Base-by-base conservation (phyloP, 1,140 invertebrate genomes). In the Cepaea nemoralis region DNA sequence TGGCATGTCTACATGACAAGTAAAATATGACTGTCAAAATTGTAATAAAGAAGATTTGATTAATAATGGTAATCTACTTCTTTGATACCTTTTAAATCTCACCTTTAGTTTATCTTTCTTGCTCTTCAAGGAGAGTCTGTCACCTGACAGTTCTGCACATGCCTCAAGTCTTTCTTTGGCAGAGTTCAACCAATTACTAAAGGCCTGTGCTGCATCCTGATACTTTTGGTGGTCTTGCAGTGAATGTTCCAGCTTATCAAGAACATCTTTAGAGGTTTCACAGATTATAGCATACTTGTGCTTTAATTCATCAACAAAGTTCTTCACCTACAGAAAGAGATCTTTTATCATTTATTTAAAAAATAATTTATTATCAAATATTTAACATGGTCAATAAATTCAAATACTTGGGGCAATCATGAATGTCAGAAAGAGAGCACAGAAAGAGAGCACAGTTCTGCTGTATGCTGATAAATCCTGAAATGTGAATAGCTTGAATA, bases 211-310 rank as follows among this genome's bases (percentile, higher is more conserved):
- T 27, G 95, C 95, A 92, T 97, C 97, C 79, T 94, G 96, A 89
- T 97, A 98, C 77, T 95, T 93, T 87, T 94, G 94, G 88, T 99
- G 97, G 84, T 95, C 96, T 77, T 95, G 94, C 0, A 97, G 96
- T 89, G 96, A 96, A 48, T 94, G 94, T 86, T 97, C 96, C 42
- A 98, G 92, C 88, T 96, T 96, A 66, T 95, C 94, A 66, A 97
- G 92, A 3, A 98, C 92, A 86, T 96, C 95, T 90, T 96, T 94
- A 0, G 97, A 98, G 90, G 97, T 97, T 0, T 94, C 92, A 0
- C 96, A 96, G 85, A 98, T 96, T 86, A 95, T 95, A 83, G 95
- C 93, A 91, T 98, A 98, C 22, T 98, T 92, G 87, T 95, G 94
- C 87, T 97, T 96, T 8, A 98, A 97, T 0, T 97, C 97, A 86